Percentiles rank a stretch among this genome's conserved stretches.
Evolutionary conservation across 2,113 vertebrate genomes (phyloP).

Genomic region (Micromys minutus): DNA sequence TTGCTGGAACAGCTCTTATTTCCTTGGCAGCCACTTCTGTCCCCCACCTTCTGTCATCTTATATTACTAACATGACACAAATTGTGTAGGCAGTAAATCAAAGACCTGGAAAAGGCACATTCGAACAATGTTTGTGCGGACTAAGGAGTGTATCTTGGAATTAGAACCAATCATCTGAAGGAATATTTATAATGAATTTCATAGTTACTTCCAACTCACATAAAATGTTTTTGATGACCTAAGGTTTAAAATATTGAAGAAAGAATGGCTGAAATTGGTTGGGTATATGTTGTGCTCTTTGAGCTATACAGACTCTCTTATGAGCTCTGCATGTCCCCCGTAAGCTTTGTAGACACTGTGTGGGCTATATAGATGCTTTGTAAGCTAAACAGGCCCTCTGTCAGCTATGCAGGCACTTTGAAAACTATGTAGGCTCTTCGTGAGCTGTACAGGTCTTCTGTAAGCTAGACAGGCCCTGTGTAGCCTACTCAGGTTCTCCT

Average conservation of each 20-base stretch:
- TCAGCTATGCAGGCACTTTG: no score
- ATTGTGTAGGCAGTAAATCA: neutral
- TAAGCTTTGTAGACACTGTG: no score
- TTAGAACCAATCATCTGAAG: conserved; percentile 24
- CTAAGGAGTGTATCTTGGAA: conserved; percentile 39
- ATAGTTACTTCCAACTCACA: neutral
- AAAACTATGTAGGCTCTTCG: no score
- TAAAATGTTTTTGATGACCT: neutral
- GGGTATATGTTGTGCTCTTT: neutral
- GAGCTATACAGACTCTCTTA: neutral
- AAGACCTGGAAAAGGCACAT: conserved; percentile 50
- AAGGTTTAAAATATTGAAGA: conserved; percentile 15
- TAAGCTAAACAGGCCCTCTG: no score
- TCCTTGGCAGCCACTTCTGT: neutral
- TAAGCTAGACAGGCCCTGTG: neutral
- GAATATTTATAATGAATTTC: neutral
- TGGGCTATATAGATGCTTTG: neutral
- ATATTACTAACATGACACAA: neutral
- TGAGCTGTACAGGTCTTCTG: neutral
- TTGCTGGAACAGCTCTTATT: neutral
- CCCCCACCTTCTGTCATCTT: neutral
- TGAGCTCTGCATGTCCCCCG: neutral
- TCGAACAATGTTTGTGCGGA: conserved; percentile 16
- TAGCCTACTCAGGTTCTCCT: no score
- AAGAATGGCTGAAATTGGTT: no score